phyloP scores from a whole-genome alignment of 2,888 invertebrate genomes.

The Phaedon cochleariae region DNA sequence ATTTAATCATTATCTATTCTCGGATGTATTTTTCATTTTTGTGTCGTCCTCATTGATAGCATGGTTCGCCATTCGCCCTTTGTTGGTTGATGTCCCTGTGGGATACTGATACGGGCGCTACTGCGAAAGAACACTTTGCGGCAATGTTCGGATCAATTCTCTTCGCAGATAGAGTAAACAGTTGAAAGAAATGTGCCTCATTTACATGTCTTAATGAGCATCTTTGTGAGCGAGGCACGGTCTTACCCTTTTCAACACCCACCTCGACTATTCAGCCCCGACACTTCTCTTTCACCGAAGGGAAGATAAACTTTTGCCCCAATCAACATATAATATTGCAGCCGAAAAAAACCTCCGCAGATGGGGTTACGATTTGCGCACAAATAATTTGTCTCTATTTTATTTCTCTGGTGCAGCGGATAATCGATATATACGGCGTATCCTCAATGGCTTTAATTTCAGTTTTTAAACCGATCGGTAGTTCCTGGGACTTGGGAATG shows the following conservation, averaged over 20 bases:
- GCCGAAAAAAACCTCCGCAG: background rate
- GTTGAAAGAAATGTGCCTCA: slow-evolving; percentile 57
- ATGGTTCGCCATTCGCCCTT: too few relatives aligned
- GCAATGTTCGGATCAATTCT: too few relatives aligned
- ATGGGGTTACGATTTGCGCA: background rate
- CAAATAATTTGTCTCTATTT: background rate
- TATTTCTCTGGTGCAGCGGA: background rate
- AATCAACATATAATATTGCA: background rate
- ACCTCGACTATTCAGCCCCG: too few relatives aligned
- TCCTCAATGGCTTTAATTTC: background rate
- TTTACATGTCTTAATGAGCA: slow-evolving; percentile 62
- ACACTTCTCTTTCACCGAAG: too few relatives aligned
- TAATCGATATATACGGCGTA: background rate
- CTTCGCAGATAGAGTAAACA: too few relatives aligned
- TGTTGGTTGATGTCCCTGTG: too few relatives aligned
- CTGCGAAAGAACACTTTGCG: too few relatives aligned
- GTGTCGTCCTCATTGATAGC: too few relatives aligned
- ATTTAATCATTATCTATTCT: too few relatives aligned
- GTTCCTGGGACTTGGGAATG: background rate
- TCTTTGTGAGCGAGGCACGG: slow-evolving; percentile 59
- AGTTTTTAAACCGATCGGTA: background rate
- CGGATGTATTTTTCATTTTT: too few relatives aligned
- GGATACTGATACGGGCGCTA: too few relatives aligned
- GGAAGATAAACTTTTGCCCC: too few relatives aligned
- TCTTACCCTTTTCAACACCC: slow-evolving; percentile 36